Conservation (phyloP, 2,888 invertebrate genomes). For the Crocallis elinguaria region DNA sequence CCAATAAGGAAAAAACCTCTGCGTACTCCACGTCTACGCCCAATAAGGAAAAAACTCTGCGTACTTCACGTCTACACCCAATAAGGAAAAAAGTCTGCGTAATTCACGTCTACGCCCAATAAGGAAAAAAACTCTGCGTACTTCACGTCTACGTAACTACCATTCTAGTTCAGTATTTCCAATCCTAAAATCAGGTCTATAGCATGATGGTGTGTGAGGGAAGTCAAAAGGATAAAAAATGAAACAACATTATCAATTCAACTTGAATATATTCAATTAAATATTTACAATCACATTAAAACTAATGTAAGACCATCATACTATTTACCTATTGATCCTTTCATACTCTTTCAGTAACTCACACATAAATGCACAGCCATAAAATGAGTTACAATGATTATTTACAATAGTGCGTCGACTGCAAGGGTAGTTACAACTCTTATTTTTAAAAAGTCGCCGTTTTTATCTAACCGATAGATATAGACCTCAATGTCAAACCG, state of each 20-base stretch:
- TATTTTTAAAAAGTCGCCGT: too few relatives aligned
- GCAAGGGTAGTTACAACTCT: too few relatives aligned
- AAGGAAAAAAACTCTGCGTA: too few relatives aligned
- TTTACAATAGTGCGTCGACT: not conserved
- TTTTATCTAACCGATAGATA: too few relatives aligned
- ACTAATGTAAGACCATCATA: slow-evolving; percentile 72
- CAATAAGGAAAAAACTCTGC: too few relatives aligned
- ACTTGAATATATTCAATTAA: slow-evolving; percentile 67
- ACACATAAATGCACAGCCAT: not conserved
- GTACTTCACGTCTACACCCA: too few relatives aligned
- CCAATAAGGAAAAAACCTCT: too few relatives aligned
- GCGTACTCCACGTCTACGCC: too few relatives aligned
- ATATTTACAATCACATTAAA: slow-evolving; percentile 56
- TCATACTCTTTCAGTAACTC: slow-evolving; percentile 22
- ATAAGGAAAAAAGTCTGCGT: too few relatives aligned
- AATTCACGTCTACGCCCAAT: too few relatives aligned
- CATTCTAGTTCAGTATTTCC: not conserved
- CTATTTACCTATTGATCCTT: slow-evolving; percentile 60
- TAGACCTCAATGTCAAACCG: too few relatives aligned
- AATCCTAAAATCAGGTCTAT: slow-evolving; percentile 44
- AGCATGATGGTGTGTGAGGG: slow-evolving; percentile 75
- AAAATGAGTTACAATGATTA: not conserved
- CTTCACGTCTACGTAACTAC: not conserved
- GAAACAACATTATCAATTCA: slow-evolving; percentile 64
- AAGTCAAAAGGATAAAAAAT: slow-evolving; percentile 60